Evolutionary conservation across 2,797 vertebrate genomes (phyloP), one percentile per base, ranked within the genome.

Genomic region (Lagodon rhomboides): DNA sequence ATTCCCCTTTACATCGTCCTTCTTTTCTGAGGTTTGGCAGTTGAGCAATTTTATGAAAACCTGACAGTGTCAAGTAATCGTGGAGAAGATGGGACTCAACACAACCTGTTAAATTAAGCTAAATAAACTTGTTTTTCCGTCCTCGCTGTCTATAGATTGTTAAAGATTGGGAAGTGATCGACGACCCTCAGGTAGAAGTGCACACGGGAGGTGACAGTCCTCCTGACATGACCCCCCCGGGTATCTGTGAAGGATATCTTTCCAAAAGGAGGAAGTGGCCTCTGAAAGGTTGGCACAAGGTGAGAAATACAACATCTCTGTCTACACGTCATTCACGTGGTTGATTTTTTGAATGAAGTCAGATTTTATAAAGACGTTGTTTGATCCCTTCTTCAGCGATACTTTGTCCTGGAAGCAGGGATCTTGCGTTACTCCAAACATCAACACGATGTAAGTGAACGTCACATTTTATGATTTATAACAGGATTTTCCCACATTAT

Each of bases 201-300:
- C 66, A 81, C 1, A 25, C 38, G 12, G 85, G 80, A 0, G 89
- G 89, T 3, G 92, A 95, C 15, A 84, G 54, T 83, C 86, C 86
- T 84, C 93, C 87, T 0, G 96, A 95, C 3, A 64, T 76, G 75
- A 80, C 79, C 11, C 5, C 80, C 12, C 95, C 94, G 0, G 95
- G 94, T 20, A 89, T 96, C 64, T 98, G 97, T 73, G 97, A 98
- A 83, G 98, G 97, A 0, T 97, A 98, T 87, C 94, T 99, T 76
- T 96, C 98, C 74, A 99, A 98, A 94, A 97, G 96, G 91, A 97
- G 97, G 79, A 99, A 98, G 90, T 98, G 98, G 98, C 98, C 98
- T 1, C 95, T 99, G 30, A 99, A 98, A 89, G 98, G 98, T 44
- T 99, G 98, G 98, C 98, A 98, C 95, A 99, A 98, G 97, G 98